Evolutionary conservation across 2,797 vertebrate species (phyloP).

Genomic region (Nothura maculosa): DNA sequence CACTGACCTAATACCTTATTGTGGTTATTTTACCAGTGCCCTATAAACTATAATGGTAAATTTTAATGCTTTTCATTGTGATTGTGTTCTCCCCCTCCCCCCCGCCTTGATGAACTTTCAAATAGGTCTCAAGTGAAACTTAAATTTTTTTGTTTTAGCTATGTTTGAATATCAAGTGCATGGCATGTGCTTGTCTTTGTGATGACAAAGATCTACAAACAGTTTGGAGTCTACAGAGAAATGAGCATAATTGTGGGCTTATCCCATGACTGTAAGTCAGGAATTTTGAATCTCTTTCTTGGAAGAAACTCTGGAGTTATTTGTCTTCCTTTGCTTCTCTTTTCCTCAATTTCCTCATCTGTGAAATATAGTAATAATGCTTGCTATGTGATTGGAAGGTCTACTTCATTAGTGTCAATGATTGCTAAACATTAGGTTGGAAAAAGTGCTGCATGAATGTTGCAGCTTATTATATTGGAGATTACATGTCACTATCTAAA

Average conservation of each 20-base stretch:
- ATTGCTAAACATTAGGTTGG: background rate
- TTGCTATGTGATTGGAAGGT: constrained; percentile 26
- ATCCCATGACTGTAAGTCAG: background rate
- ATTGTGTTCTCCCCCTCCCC: background rate
- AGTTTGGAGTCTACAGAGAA: background rate
- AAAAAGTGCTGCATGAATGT: background rate
- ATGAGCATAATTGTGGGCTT: background rate
- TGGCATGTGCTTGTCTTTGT: background rate
- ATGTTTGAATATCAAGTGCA: background rate
- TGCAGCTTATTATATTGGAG: constrained; percentile 17
- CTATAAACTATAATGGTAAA: background rate
- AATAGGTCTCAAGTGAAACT: background rate
- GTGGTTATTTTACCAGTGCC: background rate
- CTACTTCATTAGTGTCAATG: constrained; percentile 30
- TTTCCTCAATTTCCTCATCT: background rate
- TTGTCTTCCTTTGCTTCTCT: background rate
- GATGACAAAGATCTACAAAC: background rate
- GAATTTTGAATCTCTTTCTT: background rate
- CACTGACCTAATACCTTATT: too few species aligned
- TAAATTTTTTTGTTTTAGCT: background rate
- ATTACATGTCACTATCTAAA: constrained; percentile 36
- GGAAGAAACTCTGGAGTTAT: background rate
- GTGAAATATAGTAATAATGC: constrained; percentile 18
- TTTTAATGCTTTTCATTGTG: background rate
- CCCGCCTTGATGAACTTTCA: too few species aligned